Base-by-base conservation (phyloP, 2,888 invertebrate species). In the Oligia fasciuncula region DNA sequence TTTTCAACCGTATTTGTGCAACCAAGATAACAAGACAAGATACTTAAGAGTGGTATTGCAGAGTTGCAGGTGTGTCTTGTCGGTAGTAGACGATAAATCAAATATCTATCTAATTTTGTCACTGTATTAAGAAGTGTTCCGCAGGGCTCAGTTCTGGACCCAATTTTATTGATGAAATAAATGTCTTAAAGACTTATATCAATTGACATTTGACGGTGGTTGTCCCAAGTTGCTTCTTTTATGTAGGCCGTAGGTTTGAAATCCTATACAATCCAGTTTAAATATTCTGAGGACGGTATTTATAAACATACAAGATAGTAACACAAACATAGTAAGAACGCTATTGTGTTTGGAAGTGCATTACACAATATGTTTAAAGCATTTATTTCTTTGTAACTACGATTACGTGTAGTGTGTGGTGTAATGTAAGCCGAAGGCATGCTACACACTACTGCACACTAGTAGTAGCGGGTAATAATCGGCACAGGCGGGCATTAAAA, bases 351-450 rank as follows among this genome's bases (percentile, higher is more conserved):
- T 57, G 17, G n/a, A n/a, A 62, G 14, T 35, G 35, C 29, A 29
- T 73, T 73, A 63, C 29, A 73, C 63, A 73, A 73, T 46, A 29
- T 13, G 54, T 29, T 29, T 35, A 23, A 43, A 35, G 23, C 8
- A 35, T 70, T 29, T 57, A 70, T 71, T 62, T 29, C n/a, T 74
- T 46, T 65, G 46, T 46, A 77, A 57, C 75, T 46, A 46, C 54
- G 9, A 74, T 65, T 77, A 57, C 54, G 65, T 74, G 11, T 23
- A 2, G 11, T 11, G 35, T 40, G 23, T 9, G 54, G 14, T 14
- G 23, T 54, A 35, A 69, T 46, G 29, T 23, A 69, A 51, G 29
- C 14, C 8, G 23, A 14, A 35, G 23, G 70, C 51, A 4, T 70
- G 35, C 23, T 54, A 4, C 35, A 54, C 35, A 69, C 13, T 65